Conservation (phyloP, 2,888 invertebrate genomes). For the Rhagium mordax region DNA sequence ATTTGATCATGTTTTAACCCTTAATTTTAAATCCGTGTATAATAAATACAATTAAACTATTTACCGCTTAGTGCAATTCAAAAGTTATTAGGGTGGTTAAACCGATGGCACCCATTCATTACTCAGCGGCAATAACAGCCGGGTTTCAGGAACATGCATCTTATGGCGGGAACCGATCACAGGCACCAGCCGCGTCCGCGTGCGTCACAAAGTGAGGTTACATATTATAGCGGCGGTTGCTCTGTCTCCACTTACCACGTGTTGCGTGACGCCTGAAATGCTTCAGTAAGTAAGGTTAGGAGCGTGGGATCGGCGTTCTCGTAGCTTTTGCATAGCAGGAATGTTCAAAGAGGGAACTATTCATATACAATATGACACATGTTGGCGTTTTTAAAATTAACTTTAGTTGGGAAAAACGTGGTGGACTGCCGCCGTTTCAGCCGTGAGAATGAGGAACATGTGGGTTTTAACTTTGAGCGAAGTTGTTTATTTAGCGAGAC, state of each 20-base stretch:
- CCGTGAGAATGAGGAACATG: conserved; percentile 42
- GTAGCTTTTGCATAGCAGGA: conserved; percentile 16
- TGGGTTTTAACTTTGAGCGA: conserved; percentile 39
- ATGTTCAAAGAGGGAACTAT: conserved; percentile 9
- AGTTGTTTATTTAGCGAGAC: conserved; percentile 49
- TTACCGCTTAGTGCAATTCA: too few relatives aligned
- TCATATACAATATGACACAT: conserved; percentile 19
- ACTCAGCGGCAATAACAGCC: background rate
- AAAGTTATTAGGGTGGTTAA: too few relatives aligned
- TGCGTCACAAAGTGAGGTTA: conserved; percentile 28
- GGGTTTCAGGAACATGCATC: conserved; percentile 17
- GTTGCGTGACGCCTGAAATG: conserved; percentile 44
- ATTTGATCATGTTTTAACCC: too few relatives aligned
- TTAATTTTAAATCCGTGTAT: too few relatives aligned
- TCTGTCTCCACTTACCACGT: conserved; percentile 53
- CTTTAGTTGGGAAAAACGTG: conserved; percentile 26
- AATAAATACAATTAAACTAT: too few relatives aligned
- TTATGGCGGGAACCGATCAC: conserved; percentile 21
- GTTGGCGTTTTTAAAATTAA: conserved; percentile 31
- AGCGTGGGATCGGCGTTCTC: conserved; percentile 53
- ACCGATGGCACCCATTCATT: too few relatives aligned
- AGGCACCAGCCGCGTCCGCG: background rate
- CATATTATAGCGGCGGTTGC: conserved; percentile 2
- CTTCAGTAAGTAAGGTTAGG: conserved; percentile 54
- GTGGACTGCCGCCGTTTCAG: conserved; percentile 27